phyloP scores from a whole-genome alignment of 2,113 vertebrate genomes.

The Lophura nycthemera region DNA sequence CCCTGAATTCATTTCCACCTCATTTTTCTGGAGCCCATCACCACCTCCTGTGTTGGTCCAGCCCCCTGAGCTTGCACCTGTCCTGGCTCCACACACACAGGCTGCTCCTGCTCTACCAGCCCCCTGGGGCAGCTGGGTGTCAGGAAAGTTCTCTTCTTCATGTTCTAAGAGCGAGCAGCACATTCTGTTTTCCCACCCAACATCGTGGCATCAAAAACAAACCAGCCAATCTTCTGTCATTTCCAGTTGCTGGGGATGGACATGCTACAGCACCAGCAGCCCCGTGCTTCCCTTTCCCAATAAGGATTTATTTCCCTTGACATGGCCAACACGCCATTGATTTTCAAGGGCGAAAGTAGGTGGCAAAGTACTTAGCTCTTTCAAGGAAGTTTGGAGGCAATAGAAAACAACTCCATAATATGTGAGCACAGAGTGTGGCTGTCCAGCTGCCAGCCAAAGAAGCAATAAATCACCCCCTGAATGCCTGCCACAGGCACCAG shows the following conservation, averaged over 20 bases:
- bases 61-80: background rate
- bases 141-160: background rate
- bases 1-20: background rate
- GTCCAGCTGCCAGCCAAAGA: background rate
- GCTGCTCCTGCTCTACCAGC: background rate
- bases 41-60: background rate
- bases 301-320: slow-evolving; percentile 32
- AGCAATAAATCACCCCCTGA: slow-evolving; percentile 33
- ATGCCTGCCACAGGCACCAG: slow-evolving; percentile 14
- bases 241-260: slow-evolving; percentile 40
- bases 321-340: rapidly evolving
- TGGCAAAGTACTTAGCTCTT: slow-evolving; percentile 21
- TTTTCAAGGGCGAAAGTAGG: slow-evolving; percentile 24
- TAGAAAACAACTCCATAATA: background rate
- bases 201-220: background rate
- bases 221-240: background rate
- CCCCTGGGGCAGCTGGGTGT: rapidly evolving
- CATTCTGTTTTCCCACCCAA: background rate
- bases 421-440: background rate
- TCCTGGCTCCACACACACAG: background rate
- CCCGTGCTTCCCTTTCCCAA: background rate
- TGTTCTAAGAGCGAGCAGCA: background rate
- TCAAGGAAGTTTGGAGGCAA: slow-evolving; percentile 10
- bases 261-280: background rate
- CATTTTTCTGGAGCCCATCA: background rate